These are phyloP conservation scores for Cranoglanis bouderius DNA, from an alignment of 2,113 vertebrate species.

Conservation along the genomic window DNA sequence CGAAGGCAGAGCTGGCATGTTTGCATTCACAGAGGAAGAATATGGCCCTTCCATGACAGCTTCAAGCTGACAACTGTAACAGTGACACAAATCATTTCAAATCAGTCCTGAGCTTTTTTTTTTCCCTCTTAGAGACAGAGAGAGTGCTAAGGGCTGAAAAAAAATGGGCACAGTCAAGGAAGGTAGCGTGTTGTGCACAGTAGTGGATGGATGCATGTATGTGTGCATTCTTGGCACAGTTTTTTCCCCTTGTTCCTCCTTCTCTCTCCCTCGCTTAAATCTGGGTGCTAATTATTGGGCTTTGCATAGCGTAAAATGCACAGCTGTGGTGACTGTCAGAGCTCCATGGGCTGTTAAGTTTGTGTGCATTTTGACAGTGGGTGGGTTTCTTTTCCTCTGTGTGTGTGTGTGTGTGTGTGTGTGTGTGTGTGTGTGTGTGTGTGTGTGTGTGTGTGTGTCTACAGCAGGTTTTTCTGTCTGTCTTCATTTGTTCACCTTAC, in stretches of 20 bases:
- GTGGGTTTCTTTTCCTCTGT: constrained; percentile 67
- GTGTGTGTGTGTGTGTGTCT: constrained; percentile 46
- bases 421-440: constrained; percentile 1
- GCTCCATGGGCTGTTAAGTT: constrained; percentile 77
- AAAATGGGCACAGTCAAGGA: constrained; percentile 65
- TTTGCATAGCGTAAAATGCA: constrained; percentile 83
- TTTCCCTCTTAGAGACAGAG: constrained; percentile 44
- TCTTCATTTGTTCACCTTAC: constrained; percentile 35
- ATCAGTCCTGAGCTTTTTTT: constrained; percentile 72
- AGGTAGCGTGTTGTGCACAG: constrained; percentile 61
- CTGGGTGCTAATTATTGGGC: constrained; percentile 85
- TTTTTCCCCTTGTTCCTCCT: neutral
- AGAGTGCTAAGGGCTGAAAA: constrained; percentile 61
- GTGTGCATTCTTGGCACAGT: constrained; percentile 42
- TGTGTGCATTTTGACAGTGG: constrained; percentile 80
- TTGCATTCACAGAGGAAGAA: constrained; percentile 72
- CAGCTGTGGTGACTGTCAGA: constrained; percentile 82
- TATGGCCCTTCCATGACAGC: constrained; percentile 73
- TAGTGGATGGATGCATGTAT: constrained; percentile 43
- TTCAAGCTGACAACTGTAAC: constrained; percentile 75
- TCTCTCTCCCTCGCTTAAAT: constrained; percentile 61
- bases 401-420: neutral
- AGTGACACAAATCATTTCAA: constrained; percentile 78
- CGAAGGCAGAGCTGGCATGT: constrained; percentile 74
- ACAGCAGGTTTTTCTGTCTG: constrained; percentile 52